These are phyloP conservation scores for Ailuropoda melanoleuca DNA, from an alignment of 2,113 vertebrate genomes.

Conservation along the genomic window DNA sequence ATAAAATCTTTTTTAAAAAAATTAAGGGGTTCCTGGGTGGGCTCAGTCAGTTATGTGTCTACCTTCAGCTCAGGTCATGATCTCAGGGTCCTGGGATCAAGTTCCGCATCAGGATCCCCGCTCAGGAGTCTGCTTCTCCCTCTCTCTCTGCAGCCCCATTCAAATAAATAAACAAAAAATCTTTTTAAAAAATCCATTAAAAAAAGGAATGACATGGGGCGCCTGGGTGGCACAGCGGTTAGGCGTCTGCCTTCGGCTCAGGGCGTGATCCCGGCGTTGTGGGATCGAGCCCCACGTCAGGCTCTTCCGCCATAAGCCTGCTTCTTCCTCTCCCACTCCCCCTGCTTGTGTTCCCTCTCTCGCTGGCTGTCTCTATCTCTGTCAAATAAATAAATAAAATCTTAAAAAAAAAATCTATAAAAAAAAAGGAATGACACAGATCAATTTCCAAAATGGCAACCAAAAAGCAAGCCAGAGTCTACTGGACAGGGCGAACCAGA, in stretches of 20 bases:
- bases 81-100: too few relatives aligned
- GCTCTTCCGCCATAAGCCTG: too few relatives aligned
- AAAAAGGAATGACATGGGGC: background rate
- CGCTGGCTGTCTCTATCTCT: too few relatives aligned
- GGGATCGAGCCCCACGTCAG: background rate
- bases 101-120: too few relatives aligned
- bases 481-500: background rate
- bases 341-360: too few relatives aligned
- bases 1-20: background rate
- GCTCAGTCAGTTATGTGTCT: too few relatives aligned
- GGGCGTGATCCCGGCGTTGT: background rate
- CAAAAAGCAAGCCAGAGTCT: background rate
- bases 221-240: background rate
- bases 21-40: too few relatives aligned
- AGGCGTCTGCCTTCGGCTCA: background rate
- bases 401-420: too few relatives aligned
- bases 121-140: too few relatives aligned
- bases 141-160: too few relatives aligned
- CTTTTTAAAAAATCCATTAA: background rate
- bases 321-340: background rate
- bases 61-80: too few relatives aligned
- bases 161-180: too few relatives aligned
- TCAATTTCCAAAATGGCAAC: conserved; percentile 22
- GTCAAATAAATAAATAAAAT: background rate
- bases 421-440: background rate